Conservation (phyloP, 2,113 vertebrate species). For the Daphoenositta chrysoptera region DNA sequence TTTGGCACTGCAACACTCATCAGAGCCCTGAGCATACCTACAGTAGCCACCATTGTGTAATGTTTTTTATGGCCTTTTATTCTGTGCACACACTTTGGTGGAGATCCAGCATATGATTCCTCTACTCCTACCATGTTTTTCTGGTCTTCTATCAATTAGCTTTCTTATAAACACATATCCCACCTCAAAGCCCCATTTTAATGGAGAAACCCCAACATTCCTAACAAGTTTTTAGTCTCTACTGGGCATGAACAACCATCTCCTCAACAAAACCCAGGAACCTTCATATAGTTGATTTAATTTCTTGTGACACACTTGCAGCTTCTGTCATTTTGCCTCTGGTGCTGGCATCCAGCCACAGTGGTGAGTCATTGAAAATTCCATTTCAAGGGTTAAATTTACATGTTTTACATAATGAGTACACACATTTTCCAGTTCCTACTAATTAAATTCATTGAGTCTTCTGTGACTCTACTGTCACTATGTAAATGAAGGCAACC, state of each 20-base stretch:
- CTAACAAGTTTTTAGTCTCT: background rate
- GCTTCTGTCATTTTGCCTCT: conserved; percentile 13
- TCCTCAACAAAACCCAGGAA: background rate
- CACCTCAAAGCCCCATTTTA: background rate
- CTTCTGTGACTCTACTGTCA: conserved; percentile 20
- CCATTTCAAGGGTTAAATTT: conserved; percentile 55
- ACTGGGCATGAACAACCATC: background rate
- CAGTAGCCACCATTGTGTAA: background rate
- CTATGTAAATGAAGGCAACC: conserved; percentile 37
- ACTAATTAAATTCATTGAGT: conserved; percentile 61
- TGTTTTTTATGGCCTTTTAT: background rate
- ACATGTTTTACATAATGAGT: conserved; percentile 59
- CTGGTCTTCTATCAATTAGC: background rate
- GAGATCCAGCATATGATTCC: background rate
- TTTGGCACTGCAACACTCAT: background rate
- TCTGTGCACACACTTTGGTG: background rate
- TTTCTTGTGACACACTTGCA: conserved; percentile 9
- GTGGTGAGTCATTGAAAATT: background rate
- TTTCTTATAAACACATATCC: background rate
- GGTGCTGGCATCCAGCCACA: background rate
- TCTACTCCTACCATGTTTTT: background rate
- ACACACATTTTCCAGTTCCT: conserved; percentile 30
- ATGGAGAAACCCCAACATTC: background rate
- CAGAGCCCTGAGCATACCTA: background rate
- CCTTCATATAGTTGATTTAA: background rate